Conservation (phyloP, 2,797 vertebrate genomes). For the Serranus cabrilla region DNA sequence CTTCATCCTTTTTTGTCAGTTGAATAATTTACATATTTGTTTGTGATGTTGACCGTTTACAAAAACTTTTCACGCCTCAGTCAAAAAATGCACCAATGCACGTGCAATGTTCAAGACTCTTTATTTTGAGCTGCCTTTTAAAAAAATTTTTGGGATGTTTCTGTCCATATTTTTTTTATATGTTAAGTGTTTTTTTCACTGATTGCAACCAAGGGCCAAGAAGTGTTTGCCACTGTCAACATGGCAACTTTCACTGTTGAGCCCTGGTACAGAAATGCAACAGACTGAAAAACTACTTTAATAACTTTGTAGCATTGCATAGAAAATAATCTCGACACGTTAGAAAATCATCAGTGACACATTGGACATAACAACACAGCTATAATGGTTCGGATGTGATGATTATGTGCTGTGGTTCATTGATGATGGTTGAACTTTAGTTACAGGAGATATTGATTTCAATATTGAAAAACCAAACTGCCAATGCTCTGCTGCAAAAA, state of each 20-base stretch:
- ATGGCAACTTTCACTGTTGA: neutral
- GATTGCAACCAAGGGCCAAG: no score
- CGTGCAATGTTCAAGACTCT: no score
- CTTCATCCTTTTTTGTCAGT: no score
- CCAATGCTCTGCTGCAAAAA: neutral
- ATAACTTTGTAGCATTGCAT: neutral
- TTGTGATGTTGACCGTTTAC: no score
- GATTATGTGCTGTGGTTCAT: conserved; percentile 1
- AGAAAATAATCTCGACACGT: neutral
- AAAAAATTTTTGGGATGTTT: no score
- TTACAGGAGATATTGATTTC: neutral
- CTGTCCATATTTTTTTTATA: no score
- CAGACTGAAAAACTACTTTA: neutral
- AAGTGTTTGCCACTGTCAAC: no score
- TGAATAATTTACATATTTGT: no score
- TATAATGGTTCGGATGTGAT: neutral
- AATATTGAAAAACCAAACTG: neutral
- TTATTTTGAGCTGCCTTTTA: no score
- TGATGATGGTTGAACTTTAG: neutral
- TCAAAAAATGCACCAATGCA: no score
- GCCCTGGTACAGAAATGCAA: neutral
- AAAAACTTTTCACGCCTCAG: no score
- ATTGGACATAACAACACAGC: neutral
- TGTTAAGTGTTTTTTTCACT: no score
- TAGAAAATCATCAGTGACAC: neutral